A percentile compares a stretch with the other conserved stretches of the same genome.
Evolutionary conservation across 1,140 invertebrate genomes (phyloP).

Genomic region (Hermetia illucens): DNA sequence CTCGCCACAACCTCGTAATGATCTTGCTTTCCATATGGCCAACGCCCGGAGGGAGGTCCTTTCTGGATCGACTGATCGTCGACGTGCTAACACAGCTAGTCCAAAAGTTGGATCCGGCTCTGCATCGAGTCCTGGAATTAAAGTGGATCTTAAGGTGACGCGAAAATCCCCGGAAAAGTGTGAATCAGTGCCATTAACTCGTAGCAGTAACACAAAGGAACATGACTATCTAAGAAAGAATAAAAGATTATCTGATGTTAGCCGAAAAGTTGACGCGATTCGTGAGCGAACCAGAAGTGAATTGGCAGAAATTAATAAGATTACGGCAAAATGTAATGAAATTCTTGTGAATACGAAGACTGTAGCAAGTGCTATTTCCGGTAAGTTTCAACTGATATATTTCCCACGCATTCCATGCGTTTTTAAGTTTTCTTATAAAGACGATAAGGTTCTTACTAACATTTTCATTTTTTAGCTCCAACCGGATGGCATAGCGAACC

Average conservation of each 20-base stretch:
- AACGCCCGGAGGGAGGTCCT: conserved; percentile 22
- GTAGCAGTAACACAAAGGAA: background rate
- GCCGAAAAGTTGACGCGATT: conserved; percentile 15
- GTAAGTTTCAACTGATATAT: no score
- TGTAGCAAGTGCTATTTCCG: no score
- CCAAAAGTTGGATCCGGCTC: conserved; percentile 3
- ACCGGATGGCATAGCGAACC: no score
- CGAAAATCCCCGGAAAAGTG: conserved; percentile 6
- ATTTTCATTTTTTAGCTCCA: no score
- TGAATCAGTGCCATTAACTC: background rate
- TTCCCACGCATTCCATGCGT: no score
- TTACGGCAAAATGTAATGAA: conserved; percentile 15
- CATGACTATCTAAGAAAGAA: background rate
- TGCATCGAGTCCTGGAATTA: background rate
- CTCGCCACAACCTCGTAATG: conserved; percentile 11
- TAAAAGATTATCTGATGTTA: conserved; percentile 11
- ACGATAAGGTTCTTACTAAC: no score
- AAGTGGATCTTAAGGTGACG: conserved; percentile 1
- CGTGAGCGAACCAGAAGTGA: conserved; percentile 22
- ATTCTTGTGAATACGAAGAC: no score
- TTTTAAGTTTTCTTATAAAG: no score
- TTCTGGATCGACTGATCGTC: conserved; percentile 8
- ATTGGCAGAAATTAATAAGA: conserved; percentile 21
- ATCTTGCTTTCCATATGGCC: conserved; percentile 30
- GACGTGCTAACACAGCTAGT: conserved; percentile 8